A percentile compares a stretch with the other conserved stretches of the same genome.
Evolutionary conservation across 1,140 invertebrate genomes (phyloP).

Genomic region (Drosophila pruinosa): DNA sequence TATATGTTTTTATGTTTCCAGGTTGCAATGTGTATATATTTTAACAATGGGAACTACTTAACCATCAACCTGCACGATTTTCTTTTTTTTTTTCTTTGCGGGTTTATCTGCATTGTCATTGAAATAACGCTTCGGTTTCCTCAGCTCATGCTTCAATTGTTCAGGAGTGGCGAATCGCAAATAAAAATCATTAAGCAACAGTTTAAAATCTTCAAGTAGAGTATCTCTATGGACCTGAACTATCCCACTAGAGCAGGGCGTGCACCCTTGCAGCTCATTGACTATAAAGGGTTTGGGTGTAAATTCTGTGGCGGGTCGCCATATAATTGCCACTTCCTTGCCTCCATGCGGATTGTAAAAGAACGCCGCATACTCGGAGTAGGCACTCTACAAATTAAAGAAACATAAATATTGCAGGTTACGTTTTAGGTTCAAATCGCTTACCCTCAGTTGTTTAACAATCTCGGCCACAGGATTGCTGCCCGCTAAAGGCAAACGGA

Average conservation of each 20-base stretch:
- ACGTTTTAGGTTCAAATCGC: slow-evolving; percentile 27
- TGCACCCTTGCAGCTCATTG: slow-evolving; percentile 82
- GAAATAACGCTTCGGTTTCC: slow-evolving; percentile 54
- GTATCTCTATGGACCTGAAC: slow-evolving; percentile 83
- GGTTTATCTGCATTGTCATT: neutral
- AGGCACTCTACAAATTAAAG: slow-evolving; percentile 86
- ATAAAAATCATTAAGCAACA: slow-evolving; percentile 83
- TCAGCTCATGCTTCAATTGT: slow-evolving; percentile 43
- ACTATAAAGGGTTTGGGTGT: slow-evolving; percentile 89
- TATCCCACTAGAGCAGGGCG: slow-evolving; percentile 36
- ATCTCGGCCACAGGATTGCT: slow-evolving; percentile 90
- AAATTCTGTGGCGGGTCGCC: slow-evolving; percentile 88
- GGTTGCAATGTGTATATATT: neutral
- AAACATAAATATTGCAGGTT: neutral
- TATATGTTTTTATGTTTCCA: neutral
- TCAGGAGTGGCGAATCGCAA: slow-evolving; percentile 54
- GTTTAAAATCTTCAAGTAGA: slow-evolving; percentile 89
- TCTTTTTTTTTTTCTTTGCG: slow-evolving; percentile 29
- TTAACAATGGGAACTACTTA: no score
- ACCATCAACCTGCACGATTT: no score
- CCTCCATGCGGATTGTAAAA: slow-evolving; percentile 95
- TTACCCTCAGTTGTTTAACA: slow-evolving; percentile 90
- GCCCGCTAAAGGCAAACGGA: slow-evolving; percentile 87
- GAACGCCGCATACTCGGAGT: slow-evolving; percentile 91
- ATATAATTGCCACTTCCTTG: slow-evolving; percentile 90